A percentile compares a stretch with the other conserved stretches of the same genome.
phyloP scores from a whole-genome alignment of 35 echinoderm and acorn worm genomes.

The Amphiura filiformis region DNA sequence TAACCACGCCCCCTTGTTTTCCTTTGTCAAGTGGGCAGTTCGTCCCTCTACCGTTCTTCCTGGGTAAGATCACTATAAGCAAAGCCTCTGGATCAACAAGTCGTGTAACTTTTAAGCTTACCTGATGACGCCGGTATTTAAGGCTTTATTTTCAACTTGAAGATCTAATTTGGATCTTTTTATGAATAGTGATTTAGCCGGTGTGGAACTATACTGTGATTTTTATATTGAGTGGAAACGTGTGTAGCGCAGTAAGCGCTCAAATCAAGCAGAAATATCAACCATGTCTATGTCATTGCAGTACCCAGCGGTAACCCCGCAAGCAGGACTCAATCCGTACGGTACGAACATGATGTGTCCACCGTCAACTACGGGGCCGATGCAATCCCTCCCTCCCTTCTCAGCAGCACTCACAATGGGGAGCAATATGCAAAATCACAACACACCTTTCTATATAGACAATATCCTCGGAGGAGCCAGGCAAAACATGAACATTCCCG shows the following conservation, averaged over 20 bases:
- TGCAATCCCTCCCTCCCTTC: not conserved
- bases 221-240: not conserved
- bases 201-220: too few relatives aligned
- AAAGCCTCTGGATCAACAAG: not conserved
- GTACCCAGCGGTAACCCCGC: not conserved
- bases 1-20: not conserved
- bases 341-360: not conserved
- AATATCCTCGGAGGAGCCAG: slow-evolving; percentile 22
- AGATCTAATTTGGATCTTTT: not conserved
- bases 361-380: not conserved
- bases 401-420: not conserved
- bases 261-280: too few relatives aligned
- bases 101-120: too few relatives aligned
- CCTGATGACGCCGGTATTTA: too few relatives aligned
- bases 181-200: not conserved
- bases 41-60: not conserved
- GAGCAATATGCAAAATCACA: not conserved
- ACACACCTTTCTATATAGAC: slow-evolving; percentile 39
- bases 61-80: not conserved
- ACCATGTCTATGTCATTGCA: not conserved
- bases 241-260: not conserved
- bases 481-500: slow-evolving; percentile 12
- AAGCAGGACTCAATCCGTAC: not conserved
- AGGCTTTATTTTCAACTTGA: not conserved
- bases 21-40: not conserved